Conservation (phyloP, 2,888 invertebrate genomes). For the Argyresthia albistria region DNA sequence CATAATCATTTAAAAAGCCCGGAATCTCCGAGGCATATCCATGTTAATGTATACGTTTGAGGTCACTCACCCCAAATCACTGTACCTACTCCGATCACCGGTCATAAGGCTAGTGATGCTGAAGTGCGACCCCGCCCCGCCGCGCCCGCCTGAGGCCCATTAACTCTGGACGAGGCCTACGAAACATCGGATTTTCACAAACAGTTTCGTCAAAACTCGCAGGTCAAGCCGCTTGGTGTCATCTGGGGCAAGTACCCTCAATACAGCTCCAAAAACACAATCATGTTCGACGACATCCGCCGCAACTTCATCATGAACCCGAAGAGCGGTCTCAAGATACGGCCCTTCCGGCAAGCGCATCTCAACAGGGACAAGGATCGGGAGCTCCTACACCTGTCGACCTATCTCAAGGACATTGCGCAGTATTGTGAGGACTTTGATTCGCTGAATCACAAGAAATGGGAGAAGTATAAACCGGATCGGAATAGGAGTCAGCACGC, state of each 20-base stretch:
- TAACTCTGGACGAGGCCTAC: too few relatives aligned
- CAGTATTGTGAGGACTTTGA: conserved; percentile 86
- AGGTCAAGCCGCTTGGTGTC: conserved; percentile 95
- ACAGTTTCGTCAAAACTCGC: too few relatives aligned
- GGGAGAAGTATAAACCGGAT: conserved; percentile 85
- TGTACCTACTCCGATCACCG: too few relatives aligned
- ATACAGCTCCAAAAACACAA: conserved; percentile 92
- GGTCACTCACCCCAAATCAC: too few relatives aligned
- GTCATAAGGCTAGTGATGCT: too few relatives aligned
- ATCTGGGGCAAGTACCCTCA: conserved; percentile 97
- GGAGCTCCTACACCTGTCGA: conserved; percentile 85
- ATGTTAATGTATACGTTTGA: too few relatives aligned
- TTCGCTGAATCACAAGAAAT: conserved; percentile 88
- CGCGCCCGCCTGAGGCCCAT: too few relatives aligned
- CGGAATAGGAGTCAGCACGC: conserved; percentile 37
- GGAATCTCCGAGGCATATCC: too few relatives aligned
- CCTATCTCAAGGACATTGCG: conserved; percentile 88
- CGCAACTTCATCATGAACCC: conserved; percentile 99
- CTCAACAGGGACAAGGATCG: conserved; percentile 86
- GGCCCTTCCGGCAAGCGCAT: conserved; percentile 93
- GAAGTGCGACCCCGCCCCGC: too few relatives aligned
- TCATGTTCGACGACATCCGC: conserved; percentile 97
- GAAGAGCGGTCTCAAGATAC: conserved; percentile 90
- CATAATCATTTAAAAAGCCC: too few relatives aligned
- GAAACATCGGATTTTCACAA: too few relatives aligned